A percentile compares a stretch with the other conserved stretches of the same genome.
These are phyloP conservation scores for Andricus grossulariae DNA, from an alignment of 1,140 invertebrate species.

Conservation along the genomic window DNA sequence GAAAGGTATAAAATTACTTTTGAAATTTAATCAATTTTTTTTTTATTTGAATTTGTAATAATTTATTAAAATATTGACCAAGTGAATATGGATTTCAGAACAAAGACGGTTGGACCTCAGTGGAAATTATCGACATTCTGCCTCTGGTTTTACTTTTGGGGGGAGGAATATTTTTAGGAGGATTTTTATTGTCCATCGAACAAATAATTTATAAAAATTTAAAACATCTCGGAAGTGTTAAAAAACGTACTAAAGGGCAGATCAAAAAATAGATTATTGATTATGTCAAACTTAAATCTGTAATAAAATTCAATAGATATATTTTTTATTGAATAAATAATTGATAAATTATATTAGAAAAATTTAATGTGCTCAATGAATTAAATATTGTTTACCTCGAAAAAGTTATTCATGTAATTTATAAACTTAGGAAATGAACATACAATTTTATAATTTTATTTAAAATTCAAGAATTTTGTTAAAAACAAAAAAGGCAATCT, in stretches of 20 bases:
- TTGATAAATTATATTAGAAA: no score
- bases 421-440: no score
- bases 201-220: slow-evolving; percentile 35
- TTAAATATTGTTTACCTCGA: no score
- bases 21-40: slow-evolving; percentile 28
- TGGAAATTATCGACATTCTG: slow-evolving; percentile 63
- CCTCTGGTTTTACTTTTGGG: slow-evolving; percentile 60
- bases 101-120: slow-evolving; percentile 53
- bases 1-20: slow-evolving; percentile 44
- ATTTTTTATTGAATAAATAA: no score
- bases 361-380: no score
- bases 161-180: slow-evolving; percentile 44
- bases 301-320: no score
- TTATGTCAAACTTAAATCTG: no score
- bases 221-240: neutral
- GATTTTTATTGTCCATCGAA: slow-evolving; percentile 49
- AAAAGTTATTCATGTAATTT: no score
- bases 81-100: slow-evolving; percentile 41
- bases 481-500: no score
- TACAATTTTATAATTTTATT: no score
- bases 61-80: slow-evolving; percentile 20
- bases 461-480: no score
- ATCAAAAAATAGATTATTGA: neutral
- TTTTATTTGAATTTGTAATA: slow-evolving; percentile 17
- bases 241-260: neutral